Evolutionary conservation across 2,797 vertebrate genomes (phyloP), one percentile per base, ranked within the genome.

Genomic region (Cryptoprocta ferox): DNA sequence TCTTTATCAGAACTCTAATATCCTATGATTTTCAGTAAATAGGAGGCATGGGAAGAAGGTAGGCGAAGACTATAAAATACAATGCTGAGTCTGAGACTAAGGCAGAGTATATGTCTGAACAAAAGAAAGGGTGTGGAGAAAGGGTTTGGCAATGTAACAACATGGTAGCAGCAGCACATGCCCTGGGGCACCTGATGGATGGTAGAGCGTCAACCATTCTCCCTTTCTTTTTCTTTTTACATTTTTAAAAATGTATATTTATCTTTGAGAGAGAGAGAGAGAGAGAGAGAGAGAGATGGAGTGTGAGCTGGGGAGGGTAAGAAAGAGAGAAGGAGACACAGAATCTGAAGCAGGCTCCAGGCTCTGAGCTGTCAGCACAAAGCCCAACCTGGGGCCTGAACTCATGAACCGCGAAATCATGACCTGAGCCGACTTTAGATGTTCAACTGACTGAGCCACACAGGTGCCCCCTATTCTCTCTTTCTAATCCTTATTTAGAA

Each of bases 111-210:
- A 21, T 15, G 7, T 14, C 37, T 24, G 15, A 8, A 9, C 3
- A 12, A 76, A 50, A 19, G n/a, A 39, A 42, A 18, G 12, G 7
- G 70, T 32, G 37, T 15, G 71, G 42, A 68, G 37, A 63, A 68
- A 83, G 39, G 26, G 19, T 16, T 37, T 48, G 9, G 21, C 0
- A n/a, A 7, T 30, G 5, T 28, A n/a, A 35, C n/a, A 37, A 68
- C 10, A 10, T 37, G 39, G 0, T 1, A 8, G 24, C 18, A 7
- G 1, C 16, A 32, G 24, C 6, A 19, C 32, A 8, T 1, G 0
- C 0, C 1, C 21, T 12, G 13, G 30, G 1, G 42, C 9, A 63
- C 68, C 3, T n/a, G 30, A n/a, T 18, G 18, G 39, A 53, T 7
- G 35, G 15, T 11, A 10, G 75, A 80, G 19, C 4, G 16, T 56